Conservation (phyloP, 2,797 vertebrate genomes). For the Microchirus variegatus region DNA sequence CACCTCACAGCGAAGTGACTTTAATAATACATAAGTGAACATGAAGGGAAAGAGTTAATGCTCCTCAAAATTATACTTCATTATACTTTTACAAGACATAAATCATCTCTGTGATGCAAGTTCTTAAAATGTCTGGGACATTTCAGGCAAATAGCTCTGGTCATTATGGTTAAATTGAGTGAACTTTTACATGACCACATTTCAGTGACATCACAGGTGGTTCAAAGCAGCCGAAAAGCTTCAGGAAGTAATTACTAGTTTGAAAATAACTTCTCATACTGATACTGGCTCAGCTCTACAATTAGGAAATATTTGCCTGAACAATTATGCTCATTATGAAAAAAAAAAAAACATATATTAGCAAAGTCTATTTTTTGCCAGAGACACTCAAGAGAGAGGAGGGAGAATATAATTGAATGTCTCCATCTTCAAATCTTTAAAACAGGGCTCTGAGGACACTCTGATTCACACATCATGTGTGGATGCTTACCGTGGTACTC, state of each 20-base stretch:
- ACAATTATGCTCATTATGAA: slow-evolving; percentile 31
- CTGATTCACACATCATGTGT: neutral
- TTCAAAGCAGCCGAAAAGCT: slow-evolving; percentile 17
- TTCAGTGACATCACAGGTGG: slow-evolving; percentile 21
- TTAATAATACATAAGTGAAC: slow-evolving; percentile 26
- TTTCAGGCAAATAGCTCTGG: slow-evolving; percentile 14
- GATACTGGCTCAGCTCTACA: slow-evolving; percentile 18
- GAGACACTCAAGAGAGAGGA: slow-evolving; percentile 5
- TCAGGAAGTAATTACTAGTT: slow-evolving; percentile 19
- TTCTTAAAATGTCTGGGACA: slow-evolving; percentile 1
- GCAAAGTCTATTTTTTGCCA: slow-evolving; percentile 28
- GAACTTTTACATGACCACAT: slow-evolving; percentile 11
- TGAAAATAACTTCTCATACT: slow-evolving; percentile 30
- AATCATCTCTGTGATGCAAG: slow-evolving; percentile 8
- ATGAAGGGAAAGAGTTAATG: slow-evolving; percentile 22
- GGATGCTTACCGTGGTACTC: slow-evolving; percentile 91
- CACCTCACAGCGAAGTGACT: slow-evolving; percentile 18
- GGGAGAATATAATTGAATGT: slow-evolving; percentile 13
- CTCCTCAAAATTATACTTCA: slow-evolving; percentile 12
- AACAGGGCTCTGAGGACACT: neutral
- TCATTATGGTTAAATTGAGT: slow-evolving; percentile 9
- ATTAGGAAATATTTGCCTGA: slow-evolving; percentile 15
- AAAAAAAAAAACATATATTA: slow-evolving; percentile 10
- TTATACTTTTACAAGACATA: neutral
- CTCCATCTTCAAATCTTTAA: slow-evolving; percentile 14